Evolutionary conservation across 1,140 invertebrate genomes (phyloP).

Genomic region (Cotesia glomerata): DNA sequence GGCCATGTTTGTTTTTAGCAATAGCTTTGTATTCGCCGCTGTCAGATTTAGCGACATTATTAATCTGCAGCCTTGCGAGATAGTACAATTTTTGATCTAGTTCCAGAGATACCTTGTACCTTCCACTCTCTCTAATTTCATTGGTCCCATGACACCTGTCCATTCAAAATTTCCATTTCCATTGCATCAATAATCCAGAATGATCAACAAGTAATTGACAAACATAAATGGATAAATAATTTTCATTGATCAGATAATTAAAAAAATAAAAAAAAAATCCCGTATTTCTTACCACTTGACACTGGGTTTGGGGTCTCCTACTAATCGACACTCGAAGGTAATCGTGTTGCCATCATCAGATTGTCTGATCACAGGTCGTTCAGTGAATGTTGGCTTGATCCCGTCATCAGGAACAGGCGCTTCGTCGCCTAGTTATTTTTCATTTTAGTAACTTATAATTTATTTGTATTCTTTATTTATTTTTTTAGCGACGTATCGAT

Average conservation of each 20-base stretch:
- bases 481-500: constrained; percentile 32
- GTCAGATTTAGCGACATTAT: constrained; percentile 81
- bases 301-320: constrained; percentile 90
- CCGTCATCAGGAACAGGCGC: constrained; percentile 87
- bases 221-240: constrained; percentile 12
- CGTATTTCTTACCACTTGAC: constrained; percentile 83
- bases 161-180: constrained; percentile 37
- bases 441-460: constrained; percentile 1
- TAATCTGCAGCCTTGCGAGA: constrained; percentile 84
- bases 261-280: constrained; percentile 1
- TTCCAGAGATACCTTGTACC: constrained; percentile 80
- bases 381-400: constrained; percentile 94
- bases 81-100: constrained; percentile 89
- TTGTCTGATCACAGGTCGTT: constrained; percentile 94
- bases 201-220: constrained; percentile 9
- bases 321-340: constrained; percentile 93
- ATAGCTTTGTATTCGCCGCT: constrained; percentile 92
- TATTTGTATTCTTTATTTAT: background rate
- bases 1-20: constrained; percentile 90
- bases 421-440: constrained; percentile 80
- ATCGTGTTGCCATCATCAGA: constrained; percentile 91
- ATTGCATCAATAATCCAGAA: background rate
- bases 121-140: constrained; percentile 76
- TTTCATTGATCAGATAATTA: background rate
- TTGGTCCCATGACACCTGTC: constrained; percentile 84